Conservation (phyloP, 2,113 vertebrate genomes). For the Grammomys dolichurus region DNA sequence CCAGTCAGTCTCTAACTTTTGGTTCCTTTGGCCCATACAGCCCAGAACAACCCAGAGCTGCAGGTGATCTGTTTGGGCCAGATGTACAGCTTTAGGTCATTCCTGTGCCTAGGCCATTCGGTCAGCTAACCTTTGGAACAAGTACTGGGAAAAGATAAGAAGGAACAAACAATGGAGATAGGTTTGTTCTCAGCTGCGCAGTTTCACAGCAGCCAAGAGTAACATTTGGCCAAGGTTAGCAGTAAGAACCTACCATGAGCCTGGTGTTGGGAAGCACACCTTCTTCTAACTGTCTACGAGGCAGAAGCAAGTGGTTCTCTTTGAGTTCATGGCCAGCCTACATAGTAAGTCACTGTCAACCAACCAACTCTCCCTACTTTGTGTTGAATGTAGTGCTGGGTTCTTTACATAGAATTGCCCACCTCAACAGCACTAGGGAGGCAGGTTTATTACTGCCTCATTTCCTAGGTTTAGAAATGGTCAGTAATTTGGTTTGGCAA, state of each 20-base stretch:
- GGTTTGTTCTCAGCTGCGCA: neutral
- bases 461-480: slow-evolving; percentile 7
- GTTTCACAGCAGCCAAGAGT: neutral
- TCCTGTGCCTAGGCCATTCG: neutral
- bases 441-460: neutral
- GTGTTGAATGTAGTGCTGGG: neutral
- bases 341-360: neutral
- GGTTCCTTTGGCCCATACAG: neutral
- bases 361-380: neutral
- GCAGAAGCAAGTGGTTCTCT: neutral
- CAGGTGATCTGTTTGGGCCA: neutral
- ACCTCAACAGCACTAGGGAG: neutral
- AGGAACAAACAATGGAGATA: neutral
- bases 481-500: slow-evolving; percentile 6
- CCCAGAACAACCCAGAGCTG: neutral
- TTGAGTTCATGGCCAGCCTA: neutral
- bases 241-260: neutral
- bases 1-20: neutral
- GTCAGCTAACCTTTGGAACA: neutral
- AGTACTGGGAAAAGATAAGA: slow-evolving; percentile 18
- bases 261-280: neutral
- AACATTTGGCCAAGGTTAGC: neutral
- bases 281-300: neutral
- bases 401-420: neutral
- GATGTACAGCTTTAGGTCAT: neutral